Evolutionary conservation across 2,888 invertebrate species (phyloP).

Genomic region (Hipparchia semele): DNA sequence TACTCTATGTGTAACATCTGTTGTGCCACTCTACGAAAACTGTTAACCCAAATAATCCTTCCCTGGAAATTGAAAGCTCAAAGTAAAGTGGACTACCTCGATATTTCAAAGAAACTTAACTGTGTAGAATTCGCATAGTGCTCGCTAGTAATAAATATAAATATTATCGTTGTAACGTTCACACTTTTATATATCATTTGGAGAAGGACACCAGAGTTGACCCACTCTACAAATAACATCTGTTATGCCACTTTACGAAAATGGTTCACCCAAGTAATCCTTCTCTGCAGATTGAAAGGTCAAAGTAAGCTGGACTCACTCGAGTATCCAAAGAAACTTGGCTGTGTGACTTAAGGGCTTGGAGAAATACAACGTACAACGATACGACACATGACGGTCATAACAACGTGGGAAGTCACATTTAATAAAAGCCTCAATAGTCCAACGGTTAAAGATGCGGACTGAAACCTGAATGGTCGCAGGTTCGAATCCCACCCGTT

Average conservation of each 20-base stretch:
- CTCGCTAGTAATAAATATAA: not conserved
- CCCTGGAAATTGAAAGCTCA: no score
- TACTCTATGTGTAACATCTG: no score
- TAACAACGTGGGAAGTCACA: not conserved
- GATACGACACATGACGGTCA: not conserved
- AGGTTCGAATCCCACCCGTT: no score
- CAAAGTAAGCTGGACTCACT: slow-evolving; percentile 6
- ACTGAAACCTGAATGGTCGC: no score
- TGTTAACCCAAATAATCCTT: no score
- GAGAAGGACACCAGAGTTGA: not conserved
- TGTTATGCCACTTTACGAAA: slow-evolving; percentile 5
- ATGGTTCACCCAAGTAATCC: slow-evolving; percentile 4
- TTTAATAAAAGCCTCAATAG: no score
- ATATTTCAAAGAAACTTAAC: no score
- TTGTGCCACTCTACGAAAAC: no score
- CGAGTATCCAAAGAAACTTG: slow-evolving; percentile 1
- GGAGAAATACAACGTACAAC: not conserved
- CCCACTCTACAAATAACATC: slow-evolving; percentile 9
- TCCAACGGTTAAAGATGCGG: no score
- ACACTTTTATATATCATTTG: not conserved
- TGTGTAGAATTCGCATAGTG: no score
- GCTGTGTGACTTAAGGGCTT: not conserved
- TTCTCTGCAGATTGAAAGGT: slow-evolving; percentile 12
- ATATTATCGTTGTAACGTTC: not conserved
- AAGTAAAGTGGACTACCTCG: no score